A percentile compares a stretch with the other conserved stretches of the same genome.
phyloP scores from a whole-genome alignment of 2,797 vertebrate species.

The Lacerta viridis region DNA sequence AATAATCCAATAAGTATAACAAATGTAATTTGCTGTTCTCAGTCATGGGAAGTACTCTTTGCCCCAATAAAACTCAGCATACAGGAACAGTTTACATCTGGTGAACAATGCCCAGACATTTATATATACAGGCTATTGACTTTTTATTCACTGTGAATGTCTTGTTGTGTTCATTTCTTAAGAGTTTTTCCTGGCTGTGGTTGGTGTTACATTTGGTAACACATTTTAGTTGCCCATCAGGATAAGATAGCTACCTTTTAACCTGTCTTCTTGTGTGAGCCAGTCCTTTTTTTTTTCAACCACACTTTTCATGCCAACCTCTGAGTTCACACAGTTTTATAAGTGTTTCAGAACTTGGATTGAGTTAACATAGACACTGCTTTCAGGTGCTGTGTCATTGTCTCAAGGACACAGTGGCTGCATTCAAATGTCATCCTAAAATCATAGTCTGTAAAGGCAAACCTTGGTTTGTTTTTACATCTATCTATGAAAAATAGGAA shows the following conservation, averaged over 20 bases:
- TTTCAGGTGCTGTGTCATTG: neutral
- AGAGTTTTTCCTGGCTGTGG: constrained; percentile 49
- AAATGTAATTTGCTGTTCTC: constrained; percentile 78
- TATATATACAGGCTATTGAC: constrained; percentile 33
- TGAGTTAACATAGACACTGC: neutral
- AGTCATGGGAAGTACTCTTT: constrained; percentile 73
- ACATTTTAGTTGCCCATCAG: constrained; percentile 59
- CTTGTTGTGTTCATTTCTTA: constrained; percentile 55
- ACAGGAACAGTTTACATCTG: constrained; percentile 65
- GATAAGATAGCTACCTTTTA: constrained; percentile 2
- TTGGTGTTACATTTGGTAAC: constrained; percentile 62
- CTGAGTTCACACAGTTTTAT: neutral
- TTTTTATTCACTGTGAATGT: constrained; percentile 43
- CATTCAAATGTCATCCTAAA: neutral
- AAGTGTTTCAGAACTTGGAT: neutral
- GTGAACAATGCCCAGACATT: constrained; percentile 52
- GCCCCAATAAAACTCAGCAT: constrained; percentile 60
- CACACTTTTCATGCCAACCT: neutral
- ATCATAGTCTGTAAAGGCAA: neutral
- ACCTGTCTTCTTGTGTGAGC: neutral
- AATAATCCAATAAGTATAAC: constrained; percentile 78
- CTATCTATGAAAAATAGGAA: too few relatives aligned
- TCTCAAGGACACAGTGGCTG: neutral
- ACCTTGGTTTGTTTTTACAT: too few relatives aligned
- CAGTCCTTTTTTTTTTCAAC: neutral